Evolutionary conservation across 2,797 vertebrate species (phyloP).

Genomic region (Philypnodon macrostomus): DNA sequence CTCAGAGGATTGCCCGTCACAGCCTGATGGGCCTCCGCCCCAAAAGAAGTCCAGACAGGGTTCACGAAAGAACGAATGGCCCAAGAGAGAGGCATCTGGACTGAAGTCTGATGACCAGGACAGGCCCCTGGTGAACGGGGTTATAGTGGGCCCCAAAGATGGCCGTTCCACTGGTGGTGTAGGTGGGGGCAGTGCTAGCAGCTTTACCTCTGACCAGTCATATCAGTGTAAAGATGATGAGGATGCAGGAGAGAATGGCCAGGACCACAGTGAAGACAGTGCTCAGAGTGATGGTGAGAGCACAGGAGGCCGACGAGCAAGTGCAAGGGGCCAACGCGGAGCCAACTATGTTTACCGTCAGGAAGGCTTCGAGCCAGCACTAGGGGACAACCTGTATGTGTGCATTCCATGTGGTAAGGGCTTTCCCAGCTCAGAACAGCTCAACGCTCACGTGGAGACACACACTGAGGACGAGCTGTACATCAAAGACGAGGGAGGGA

Average conservation of each 20-base stretch:
- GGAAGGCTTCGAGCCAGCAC: constrained; percentile 92
- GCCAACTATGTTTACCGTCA: constrained; percentile 91
- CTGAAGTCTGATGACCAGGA: constrained; percentile 75
- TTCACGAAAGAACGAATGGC: constrained; percentile 88
- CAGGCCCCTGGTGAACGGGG: constrained; percentile 83
- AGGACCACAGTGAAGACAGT: constrained; percentile 89
- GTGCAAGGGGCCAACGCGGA: constrained; percentile 63
- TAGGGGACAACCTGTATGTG: constrained; percentile 97
- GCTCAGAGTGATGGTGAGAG: constrained; percentile 87
- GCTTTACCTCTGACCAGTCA: constrained; percentile 73
- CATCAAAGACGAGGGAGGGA: constrained; percentile 88
- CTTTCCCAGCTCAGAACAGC: constrained; percentile 96
- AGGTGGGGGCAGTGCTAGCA: constrained; percentile 62
- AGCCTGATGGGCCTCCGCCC: constrained; percentile 70
- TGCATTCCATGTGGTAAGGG: constrained; percentile 98
- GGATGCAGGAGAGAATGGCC: constrained; percentile 84
- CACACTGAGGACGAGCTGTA: constrained; percentile 95
- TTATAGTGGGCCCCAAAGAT: constrained; percentile 82
- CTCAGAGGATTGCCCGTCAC: constrained; percentile 62
- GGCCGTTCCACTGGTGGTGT: constrained; percentile 60
- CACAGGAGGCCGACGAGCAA: constrained; percentile 58
- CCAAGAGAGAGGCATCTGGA: constrained; percentile 79
- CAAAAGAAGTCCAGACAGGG: constrained; percentile 86
- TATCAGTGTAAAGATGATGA: constrained; percentile 86
- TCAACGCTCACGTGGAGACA: constrained; percentile 93